Base-by-base conservation (phyloP, 1,140 invertebrate genomes). In the Drosophila novamexicana region DNA sequence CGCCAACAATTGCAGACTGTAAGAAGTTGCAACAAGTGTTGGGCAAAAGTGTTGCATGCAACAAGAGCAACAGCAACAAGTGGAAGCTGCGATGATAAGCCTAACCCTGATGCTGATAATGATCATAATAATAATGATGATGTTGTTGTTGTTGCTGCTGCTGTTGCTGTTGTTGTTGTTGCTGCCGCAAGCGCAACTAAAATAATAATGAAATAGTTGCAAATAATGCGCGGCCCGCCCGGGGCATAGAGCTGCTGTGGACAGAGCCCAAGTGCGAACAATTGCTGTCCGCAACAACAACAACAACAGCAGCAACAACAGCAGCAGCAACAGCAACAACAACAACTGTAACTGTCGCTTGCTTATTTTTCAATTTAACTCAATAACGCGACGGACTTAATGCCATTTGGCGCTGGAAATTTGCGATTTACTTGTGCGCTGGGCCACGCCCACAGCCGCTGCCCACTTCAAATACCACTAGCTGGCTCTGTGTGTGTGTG, bases 301-400 rank as follows among this genome's bases (percentile, higher is more conserved):
- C 39, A 54, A 37, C 65, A 50, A 47, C 63, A 66, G 42, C 66
- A 22, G 22, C 22, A 22, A 29, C 22, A 79, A 9, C 29, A 65
- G 40, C 49, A 58, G 1, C 65, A 67, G 49, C 69, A 58, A 1
- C 65, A 67, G 49, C 69, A 63, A 44, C 65, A 61, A 61, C 65
- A 66, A 59, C 68, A 66, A 69, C 72, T 50, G 59, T 53, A 83
- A 80, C 69, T 89, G 84, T 88, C 77, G 84, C 77, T 79, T 77
- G 84, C 84, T 89, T 89, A 89, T 89, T 89, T 89, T 89, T 72
- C 85, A 89, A 89, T 89, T 89, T 89, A 89, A 89, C 84, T 89
- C 84, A 89, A 89, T 89, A 89, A 89, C 84, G 77, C 77, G 68
- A 66, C 77, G 72, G 81, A 78, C 85, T 88, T 88, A 88, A 88